phyloP scores from a whole-genome alignment of 2,797 vertebrate genomes.

The Hippoglossus hippoglossus region DNA sequence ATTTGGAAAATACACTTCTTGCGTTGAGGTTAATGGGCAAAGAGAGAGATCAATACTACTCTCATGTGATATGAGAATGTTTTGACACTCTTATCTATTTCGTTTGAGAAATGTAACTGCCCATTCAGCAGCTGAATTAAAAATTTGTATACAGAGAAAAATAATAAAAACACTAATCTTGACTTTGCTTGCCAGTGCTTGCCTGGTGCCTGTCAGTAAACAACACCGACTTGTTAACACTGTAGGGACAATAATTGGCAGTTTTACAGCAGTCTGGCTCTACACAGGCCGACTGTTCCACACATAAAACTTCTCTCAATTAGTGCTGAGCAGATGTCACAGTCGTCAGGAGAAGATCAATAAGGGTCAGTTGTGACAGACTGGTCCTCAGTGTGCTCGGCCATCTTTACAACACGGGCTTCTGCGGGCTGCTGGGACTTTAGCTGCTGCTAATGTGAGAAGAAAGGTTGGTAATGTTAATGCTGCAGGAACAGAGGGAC shows the following conservation, averaged over 20 bases:
- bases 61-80: not conserved
- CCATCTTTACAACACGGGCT: conserved; percentile 66
- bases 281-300: conserved; percentile 55
- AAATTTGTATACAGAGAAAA: not conserved
- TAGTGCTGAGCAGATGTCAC: conserved; percentile 77
- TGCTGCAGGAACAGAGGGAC: conserved; percentile 52
- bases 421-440: conserved; percentile 35
- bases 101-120: too few species aligned
- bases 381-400: conserved; percentile 45
- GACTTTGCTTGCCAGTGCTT: not conserved
- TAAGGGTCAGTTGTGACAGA: conserved; percentile 68
- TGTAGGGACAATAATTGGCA: conserved; percentile 45
- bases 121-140: too few species aligned
- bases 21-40: too few species aligned
- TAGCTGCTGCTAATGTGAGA: conserved; percentile 38
- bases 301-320: conserved; percentile 66
- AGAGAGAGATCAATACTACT: too few species aligned
- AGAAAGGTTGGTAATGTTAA: conserved; percentile 47
- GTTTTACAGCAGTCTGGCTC: conserved; percentile 66
- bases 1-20: not conserved
- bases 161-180: not conserved
- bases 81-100: too few species aligned
- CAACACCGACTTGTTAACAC: conserved; percentile 55
- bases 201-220: conserved; percentile 28
- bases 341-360: conserved; percentile 69